These are phyloP conservation scores for Patella caerulea DNA, from an alignment of 2,888 invertebrate species.

Conservation along the genomic window DNA sequence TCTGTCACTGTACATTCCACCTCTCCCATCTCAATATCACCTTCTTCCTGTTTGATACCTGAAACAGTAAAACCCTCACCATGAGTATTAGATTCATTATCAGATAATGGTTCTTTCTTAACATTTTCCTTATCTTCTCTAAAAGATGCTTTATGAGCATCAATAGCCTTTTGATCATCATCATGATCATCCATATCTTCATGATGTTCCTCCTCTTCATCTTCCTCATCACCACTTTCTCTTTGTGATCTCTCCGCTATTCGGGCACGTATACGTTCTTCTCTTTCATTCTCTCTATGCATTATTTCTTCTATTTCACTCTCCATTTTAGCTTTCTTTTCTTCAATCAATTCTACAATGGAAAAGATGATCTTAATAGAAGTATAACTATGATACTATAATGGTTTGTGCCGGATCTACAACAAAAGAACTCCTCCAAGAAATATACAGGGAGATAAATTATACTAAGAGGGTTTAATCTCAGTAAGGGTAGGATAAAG, in stretches of 20 bases:
- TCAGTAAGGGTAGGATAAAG: too few relatives aligned
- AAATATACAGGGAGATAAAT: too few relatives aligned
- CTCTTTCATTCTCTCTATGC: conserved; percentile 44
- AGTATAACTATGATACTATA: too few relatives aligned
- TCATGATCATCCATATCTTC: conserved; percentile 32
- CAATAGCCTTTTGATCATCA: not conserved
- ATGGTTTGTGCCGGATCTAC: too few relatives aligned
- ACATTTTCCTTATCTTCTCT: conserved; percentile 25
- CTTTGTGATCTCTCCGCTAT: conserved; percentile 26
- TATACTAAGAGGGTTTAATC: too few relatives aligned
- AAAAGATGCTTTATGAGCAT: not conserved
- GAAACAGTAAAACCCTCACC: not conserved
- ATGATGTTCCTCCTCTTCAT: conserved; percentile 32
- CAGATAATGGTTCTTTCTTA: conserved; percentile 21
- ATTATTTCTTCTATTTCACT: conserved; percentile 58
- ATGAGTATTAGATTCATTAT: conserved; percentile 8
- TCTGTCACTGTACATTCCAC: conserved; percentile 12
- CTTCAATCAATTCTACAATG: conserved; percentile 55
- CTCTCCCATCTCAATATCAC: conserved; percentile 17
- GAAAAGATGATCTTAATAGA: not conserved
- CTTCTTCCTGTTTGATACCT: conserved; percentile 28
- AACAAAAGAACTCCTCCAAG: too few relatives aligned
- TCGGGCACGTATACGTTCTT: conserved; percentile 38
- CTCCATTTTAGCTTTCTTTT: conserved; percentile 54
- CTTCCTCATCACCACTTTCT: conserved; percentile 19